Evolutionary conservation across 2,797 vertebrate genomes (phyloP).

Genomic region (Semotilus atromaculatus): DNA sequence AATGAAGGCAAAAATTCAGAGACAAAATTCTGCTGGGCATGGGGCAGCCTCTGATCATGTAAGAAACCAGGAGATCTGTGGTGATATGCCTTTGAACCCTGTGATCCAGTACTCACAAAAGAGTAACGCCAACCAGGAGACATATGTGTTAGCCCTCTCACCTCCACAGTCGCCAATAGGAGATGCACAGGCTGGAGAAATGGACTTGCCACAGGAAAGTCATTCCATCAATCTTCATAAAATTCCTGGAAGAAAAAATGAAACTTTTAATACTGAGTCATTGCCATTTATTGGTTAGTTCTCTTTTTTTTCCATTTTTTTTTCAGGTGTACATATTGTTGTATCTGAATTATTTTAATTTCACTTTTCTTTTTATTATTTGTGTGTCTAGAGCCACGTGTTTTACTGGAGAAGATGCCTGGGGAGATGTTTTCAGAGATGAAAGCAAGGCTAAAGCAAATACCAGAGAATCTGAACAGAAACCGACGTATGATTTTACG

Average conservation of each 20-base stretch:
- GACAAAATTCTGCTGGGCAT: slow-evolving; percentile 42
- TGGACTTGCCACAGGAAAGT: neutral
- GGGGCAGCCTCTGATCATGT: neutral
- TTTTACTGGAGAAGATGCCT: slow-evolving; percentile 28
- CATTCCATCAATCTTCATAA: neutral
- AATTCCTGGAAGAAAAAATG: neutral
- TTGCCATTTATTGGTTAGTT: slow-evolving; percentile 41
- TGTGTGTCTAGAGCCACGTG: slow-evolving; percentile 30
- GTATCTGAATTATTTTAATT: neutral
- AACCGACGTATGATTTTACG: slow-evolving; percentile 13
- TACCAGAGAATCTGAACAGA: neutral
- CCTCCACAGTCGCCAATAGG: slow-evolving; percentile 67
- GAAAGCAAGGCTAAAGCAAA: slow-evolving; percentile 17
- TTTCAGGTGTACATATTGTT: neutral
- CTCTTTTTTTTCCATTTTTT: neutral
- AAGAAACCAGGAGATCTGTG: neutral
- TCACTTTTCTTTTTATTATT: neutral
- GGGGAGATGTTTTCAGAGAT: neutral
- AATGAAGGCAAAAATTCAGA: slow-evolving; percentile 74
- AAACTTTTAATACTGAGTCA: neutral
- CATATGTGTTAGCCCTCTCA: slow-evolving; percentile 70
- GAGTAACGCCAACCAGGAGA: slow-evolving; percentile 50
- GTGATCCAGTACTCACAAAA: slow-evolving; percentile 31
- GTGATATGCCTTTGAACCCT: slow-evolving; percentile 15
- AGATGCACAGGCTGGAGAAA: slow-evolving; percentile 12